Conservation (phyloP, 2,797 vertebrate genomes). For the Pitangus sulphuratus region DNA sequence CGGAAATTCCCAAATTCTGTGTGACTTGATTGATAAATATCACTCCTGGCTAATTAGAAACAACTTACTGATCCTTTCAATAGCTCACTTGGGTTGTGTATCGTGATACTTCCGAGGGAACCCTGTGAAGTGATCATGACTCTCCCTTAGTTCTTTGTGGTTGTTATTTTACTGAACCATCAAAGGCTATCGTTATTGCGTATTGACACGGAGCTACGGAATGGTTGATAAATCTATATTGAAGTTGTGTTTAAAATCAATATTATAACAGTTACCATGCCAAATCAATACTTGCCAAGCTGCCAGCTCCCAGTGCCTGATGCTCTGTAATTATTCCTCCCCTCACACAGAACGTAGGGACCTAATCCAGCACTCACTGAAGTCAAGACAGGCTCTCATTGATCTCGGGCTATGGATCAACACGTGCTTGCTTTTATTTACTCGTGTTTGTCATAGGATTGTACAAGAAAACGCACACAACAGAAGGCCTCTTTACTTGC, state of each 20-base stretch:
- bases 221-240: constrained; percentile 39
- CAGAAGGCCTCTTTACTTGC: neutral
- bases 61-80: neutral
- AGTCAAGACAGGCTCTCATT: neutral
- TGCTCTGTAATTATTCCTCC: neutral
- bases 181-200: neutral
- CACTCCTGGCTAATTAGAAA: neutral
- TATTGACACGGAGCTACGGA: constrained; percentile 4
- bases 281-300: constrained; percentile 29
- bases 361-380: neutral
- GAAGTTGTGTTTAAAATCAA: constrained; percentile 19
- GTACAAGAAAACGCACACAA: neutral
- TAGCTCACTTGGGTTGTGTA: neutral
- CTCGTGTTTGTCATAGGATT: neutral
- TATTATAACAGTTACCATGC: constrained; percentile 15
- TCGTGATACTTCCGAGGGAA: neutral
- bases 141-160: neutral
- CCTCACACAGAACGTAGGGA: neutral
- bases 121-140: neutral
- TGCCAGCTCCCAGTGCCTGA: neutral
- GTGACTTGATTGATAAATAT: neutral
- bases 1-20: neutral
- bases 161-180: neutral
- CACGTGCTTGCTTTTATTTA: neutral
- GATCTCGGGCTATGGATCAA: neutral